phyloP scores from a whole-genome alignment of 1,140 invertebrate genomes.

The Drosophila kohkoa region DNA sequence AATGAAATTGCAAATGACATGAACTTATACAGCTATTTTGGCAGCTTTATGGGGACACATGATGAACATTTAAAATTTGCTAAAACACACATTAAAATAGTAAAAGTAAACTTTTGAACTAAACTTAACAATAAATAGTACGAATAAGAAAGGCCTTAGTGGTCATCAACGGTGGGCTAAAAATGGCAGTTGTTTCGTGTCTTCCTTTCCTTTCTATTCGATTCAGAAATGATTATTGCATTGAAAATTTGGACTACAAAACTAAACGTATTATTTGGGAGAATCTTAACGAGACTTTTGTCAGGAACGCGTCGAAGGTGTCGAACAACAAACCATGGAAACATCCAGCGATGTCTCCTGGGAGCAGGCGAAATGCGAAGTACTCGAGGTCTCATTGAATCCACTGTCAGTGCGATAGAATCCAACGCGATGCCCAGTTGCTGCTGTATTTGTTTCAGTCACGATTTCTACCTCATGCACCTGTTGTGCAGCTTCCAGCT shows the following conservation, averaged over 20 bases:
- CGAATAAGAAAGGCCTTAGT: constrained; percentile 30
- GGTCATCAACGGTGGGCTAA: constrained; percentile 40
- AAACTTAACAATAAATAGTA: constrained; percentile 26
- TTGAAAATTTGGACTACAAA: constrained; percentile 45
- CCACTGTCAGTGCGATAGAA: constrained; percentile 80
- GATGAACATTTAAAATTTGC: constrained; percentile 29
- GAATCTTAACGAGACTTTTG: background rate
- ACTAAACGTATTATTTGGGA: background rate
- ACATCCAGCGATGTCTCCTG: constrained; percentile 62
- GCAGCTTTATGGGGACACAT: constrained; percentile 25
- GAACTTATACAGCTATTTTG: constrained; percentile 48
- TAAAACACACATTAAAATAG: constrained; percentile 20
- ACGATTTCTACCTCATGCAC: background rate
- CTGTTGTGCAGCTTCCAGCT: constrained; percentile 17
- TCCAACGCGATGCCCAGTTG: constrained; percentile 16
- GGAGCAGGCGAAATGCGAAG: constrained; percentile 67
- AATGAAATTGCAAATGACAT: constrained; percentile 39
- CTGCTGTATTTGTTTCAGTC: background rate
- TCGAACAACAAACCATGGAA: constrained; percentile 75
- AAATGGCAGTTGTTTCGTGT: constrained; percentile 36
- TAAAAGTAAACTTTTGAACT: constrained; percentile 14
- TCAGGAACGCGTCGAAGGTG: constrained; percentile 70
- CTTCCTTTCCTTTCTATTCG: background rate
- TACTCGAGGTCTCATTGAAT: constrained; percentile 78
- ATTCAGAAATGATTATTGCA: constrained; percentile 55